Percentiles rank a stretch among this genome's conserved stretches.
Conservation (phyloP, 2,113 vertebrate species). For the Triplophysa rosa region DNA sequence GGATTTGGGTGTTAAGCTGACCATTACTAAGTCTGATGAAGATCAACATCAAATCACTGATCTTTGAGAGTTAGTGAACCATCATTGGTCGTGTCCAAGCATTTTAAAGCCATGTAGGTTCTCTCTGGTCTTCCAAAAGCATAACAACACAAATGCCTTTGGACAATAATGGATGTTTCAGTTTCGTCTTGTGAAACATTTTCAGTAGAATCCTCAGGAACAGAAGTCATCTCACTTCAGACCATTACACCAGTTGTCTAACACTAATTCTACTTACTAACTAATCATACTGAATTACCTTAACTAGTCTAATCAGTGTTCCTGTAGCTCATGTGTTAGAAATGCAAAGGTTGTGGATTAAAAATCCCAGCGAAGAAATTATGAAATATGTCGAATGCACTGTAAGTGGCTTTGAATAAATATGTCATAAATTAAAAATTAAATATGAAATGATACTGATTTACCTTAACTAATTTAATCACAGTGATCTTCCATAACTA, state of each 20-base stretch:
- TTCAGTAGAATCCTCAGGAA: neutral
- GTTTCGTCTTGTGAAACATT: neutral
- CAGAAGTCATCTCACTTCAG: neutral
- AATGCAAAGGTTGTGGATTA: no score
- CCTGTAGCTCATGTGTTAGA: no score
- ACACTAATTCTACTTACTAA: neutral
- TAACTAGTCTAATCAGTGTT: neutral
- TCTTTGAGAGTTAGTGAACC: constrained; percentile 13
- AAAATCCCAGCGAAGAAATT: no score
- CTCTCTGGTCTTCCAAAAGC: no score
- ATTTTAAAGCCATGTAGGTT: no score
- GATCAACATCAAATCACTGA: constrained; percentile 1
- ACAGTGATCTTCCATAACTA: no score
- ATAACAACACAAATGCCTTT: no score
- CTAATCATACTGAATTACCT: neutral
- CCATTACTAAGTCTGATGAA: no score
- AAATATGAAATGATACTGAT: neutral
- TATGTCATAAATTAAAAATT: no score
- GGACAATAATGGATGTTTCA: neutral
- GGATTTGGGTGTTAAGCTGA: neutral
- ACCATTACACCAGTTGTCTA: neutral
- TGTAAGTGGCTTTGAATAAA: no score
- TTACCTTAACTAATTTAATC: neutral
- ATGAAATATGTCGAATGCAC: no score
- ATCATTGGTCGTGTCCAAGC: neutral